These are phyloP conservation scores for Aix galericulata DNA, from an alignment of 2,113 vertebrate species.

Conservation along the genomic window DNA sequence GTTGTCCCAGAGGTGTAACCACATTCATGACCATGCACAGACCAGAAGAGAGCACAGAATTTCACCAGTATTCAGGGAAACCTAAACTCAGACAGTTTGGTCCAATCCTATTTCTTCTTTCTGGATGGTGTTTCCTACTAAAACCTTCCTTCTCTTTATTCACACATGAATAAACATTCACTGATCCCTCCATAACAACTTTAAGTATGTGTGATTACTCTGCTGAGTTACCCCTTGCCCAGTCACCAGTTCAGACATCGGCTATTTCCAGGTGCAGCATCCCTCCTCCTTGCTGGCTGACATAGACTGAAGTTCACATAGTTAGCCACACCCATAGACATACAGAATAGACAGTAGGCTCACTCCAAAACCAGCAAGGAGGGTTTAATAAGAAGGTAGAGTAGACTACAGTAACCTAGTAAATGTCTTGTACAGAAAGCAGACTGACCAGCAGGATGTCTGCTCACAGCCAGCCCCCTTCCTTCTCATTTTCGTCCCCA, in stretches of 20 bases:
- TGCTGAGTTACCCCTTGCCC: background rate
- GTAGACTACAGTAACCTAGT: background rate
- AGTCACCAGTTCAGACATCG: background rate
- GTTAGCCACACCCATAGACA: fast-evolving
- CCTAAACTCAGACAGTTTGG: fast-evolving
- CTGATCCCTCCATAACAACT: background rate
- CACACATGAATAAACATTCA: fast-evolving
- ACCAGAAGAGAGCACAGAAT: fast-evolving
- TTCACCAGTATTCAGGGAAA: background rate
- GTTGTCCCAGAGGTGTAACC: background rate
- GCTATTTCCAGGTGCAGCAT: background rate
- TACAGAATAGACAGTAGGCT: background rate
- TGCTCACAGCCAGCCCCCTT: background rate
- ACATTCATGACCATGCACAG: fast-evolving
- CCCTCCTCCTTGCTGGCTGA: background rate
- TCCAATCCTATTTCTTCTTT: background rate
- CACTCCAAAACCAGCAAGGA: fast-evolving
- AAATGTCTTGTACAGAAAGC: background rate
- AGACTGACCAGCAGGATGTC: background rate
- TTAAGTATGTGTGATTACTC: no score
- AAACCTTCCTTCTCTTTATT: background rate
- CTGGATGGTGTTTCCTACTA: background rate
- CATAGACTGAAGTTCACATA: background rate
- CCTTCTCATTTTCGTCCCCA: background rate
- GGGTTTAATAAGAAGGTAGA: background rate